Conservation (phyloP, 2,888 invertebrate species). For the Ophion ellenae region DNA sequence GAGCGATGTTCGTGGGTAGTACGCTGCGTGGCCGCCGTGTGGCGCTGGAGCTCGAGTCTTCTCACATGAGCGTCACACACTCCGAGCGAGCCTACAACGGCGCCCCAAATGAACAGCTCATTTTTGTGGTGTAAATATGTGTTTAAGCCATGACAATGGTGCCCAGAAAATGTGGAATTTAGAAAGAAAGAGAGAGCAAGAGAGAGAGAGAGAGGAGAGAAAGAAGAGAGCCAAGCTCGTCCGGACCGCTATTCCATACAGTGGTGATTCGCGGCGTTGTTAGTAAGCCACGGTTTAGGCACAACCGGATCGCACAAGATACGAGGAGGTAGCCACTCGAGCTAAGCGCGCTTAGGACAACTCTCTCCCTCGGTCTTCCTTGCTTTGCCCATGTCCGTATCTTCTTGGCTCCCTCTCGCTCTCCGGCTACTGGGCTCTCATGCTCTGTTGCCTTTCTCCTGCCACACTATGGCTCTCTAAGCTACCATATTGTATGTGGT, state of each 20-base stretch:
- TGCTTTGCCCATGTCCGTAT: constrained; percentile 37
- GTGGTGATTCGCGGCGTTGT: constrained; percentile 84
- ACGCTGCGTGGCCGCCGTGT: neutral
- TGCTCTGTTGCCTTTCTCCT: constrained; percentile 21
- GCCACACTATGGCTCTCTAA: constrained; percentile 1
- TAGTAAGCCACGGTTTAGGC: constrained; percentile 88
- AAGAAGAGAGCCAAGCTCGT: neutral
- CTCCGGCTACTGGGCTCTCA: constrained; percentile 51
- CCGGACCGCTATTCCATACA: constrained; percentile 68
- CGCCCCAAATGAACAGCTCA: neutral
- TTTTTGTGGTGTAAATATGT: neutral
- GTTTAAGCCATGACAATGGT: neutral
- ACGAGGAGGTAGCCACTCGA: constrained; percentile 79
- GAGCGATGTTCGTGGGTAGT: neutral
- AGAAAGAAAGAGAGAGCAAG: constrained; percentile 10
- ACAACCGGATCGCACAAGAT: constrained; percentile 85
- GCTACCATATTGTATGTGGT: neutral
- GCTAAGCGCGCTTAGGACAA: constrained; percentile 82
- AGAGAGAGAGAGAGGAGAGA: no score
- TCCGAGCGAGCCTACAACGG: neutral
- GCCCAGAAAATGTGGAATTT: neutral
- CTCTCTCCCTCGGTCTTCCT: constrained; percentile 78
- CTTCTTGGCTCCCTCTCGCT: constrained; percentile 76
- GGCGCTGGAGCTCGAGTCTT: neutral
- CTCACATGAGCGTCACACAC: neutral